Evolutionary conservation across 2,797 vertebrate genomes (phyloP), one percentile per base, ranked within the genome.

Genomic region (Sebastes vulpes): DNA sequence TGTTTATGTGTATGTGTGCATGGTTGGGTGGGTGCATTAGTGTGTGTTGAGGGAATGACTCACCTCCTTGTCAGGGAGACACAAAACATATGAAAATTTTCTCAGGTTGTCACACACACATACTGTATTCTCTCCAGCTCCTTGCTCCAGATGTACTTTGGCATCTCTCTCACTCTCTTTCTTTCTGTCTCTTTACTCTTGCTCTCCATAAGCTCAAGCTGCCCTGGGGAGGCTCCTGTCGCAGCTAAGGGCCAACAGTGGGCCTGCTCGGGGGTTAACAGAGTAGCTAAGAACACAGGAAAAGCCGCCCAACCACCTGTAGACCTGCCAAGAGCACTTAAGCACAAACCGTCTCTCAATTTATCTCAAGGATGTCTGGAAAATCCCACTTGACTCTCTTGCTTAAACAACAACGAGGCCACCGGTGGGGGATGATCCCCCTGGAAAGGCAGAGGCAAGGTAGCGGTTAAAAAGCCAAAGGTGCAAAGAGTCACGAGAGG

Each of bases 21-120:
- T 67, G 18, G 64, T 23, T 25, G 48, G 53, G 31, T 79, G 75
- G 48, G 26, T 67, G 59, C 60, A 26, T 73, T 59, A 10, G 26
- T 6, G 42, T 64, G 64, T 63, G 70, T 73, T 82, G 72, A 71
- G 65, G 63, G 72, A 69, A 88, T 90, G 85, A 92, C 77, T 89
- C 86, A 91, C 84, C 86, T 78, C 59, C 71, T 82, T 84, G 53
- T 84, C 77, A 69, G 56, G 56, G 73, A 83, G 82, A 85, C 88
- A 89, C 64, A 80, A 77, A 87, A 79, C 87, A 85, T 86, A 87
- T 86, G 87, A 85, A 71, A 31, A 73, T 82, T 87, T 88, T 85
- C 68, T 79, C 79, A 76, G 81, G 53, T 68, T 85, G 86, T 86
- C 86, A 78, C 60, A 79, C 69, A 65, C 69, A 61, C 59, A 72